Evolutionary conservation across 2,797 vertebrate genomes (phyloP), one percentile per base, ranked within the genome.

Genomic region (Varecia variegata): DNA sequence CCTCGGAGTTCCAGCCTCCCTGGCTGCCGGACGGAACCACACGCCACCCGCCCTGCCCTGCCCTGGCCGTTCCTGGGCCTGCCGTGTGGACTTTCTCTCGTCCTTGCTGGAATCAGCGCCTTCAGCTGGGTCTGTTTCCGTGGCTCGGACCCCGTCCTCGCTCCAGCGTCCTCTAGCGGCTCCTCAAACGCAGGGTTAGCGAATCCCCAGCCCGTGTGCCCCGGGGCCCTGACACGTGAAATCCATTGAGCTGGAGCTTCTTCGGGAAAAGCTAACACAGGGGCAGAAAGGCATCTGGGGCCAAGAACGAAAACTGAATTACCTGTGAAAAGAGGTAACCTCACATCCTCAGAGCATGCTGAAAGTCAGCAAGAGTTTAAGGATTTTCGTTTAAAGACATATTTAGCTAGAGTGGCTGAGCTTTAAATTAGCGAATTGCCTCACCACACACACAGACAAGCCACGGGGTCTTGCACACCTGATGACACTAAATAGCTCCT

Each of bases 401-500:
- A 0, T 32, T 62, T 92, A 21, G 2, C 35, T 52, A 47, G 17
- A 15, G 25, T 40, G 18, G 14, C 27, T 62, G 21, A 38, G n/a
- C 7, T 70, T 88, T 87, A n/a, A 73, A 21, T 79, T 35, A 65
- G 67, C 38, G 47, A 67, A 52, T 73, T 85, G 94, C 74, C 45
- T 94, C 86, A 68, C 88, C 50, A 80, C 0, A 0, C 13, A 35
- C 92, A 83, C 45, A 8, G 0, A 67, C 13, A 74, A 70, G 65
- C 52, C 0, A 0, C 14, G 0, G 0, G 50, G 67, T 96, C 47
- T 54, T 68, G n/a, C 47, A 87, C 25, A 80, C 93, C 84, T 90
- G 50, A 84, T 90, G 95, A 83, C 81, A 95, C 85, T 88, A 91
- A 38, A 65, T 62, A 68, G 83, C 97, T 97, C 95, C 86, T 89